A percentile compares a stretch with the other conserved stretches of the same genome.
Conservation (phyloP, 2,113 vertebrate genomes). For the Phoenicopterus ruber region DNA sequence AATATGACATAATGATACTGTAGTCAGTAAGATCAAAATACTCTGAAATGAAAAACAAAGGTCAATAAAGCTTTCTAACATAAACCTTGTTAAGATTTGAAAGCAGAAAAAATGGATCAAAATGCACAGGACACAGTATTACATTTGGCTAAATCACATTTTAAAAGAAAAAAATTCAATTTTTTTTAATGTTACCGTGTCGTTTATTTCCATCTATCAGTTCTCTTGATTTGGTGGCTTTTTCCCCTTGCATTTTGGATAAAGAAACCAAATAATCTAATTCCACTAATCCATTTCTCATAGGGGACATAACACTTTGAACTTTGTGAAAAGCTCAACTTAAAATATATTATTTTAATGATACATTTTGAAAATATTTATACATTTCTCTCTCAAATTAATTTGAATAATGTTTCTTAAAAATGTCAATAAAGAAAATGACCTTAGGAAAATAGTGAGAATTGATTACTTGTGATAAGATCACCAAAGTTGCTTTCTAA, state of each 20-base stretch:
- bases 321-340: background rate
- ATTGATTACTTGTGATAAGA: background rate
- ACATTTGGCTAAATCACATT: background rate
- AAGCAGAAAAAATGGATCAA: background rate
- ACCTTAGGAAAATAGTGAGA: background rate
- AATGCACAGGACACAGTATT: background rate
- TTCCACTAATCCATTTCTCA: background rate
- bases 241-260: background rate
- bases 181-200: background rate
- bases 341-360: background rate
- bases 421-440: background rate
- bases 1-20: background rate
- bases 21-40: background rate
- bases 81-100: background rate
- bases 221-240: background rate
- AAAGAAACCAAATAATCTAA: background rate
- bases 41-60: background rate
- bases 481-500: background rate
- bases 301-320: background rate
- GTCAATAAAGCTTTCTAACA: background rate
- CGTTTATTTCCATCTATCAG: background rate
- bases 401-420: background rate
- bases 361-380: background rate
- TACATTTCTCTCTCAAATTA: background rate
- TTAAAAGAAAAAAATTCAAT: background rate